These are phyloP conservation scores for Chalcis sispes DNA, from an alignment of 2,888 invertebrate genomes.

Conservation along the genomic window DNA sequence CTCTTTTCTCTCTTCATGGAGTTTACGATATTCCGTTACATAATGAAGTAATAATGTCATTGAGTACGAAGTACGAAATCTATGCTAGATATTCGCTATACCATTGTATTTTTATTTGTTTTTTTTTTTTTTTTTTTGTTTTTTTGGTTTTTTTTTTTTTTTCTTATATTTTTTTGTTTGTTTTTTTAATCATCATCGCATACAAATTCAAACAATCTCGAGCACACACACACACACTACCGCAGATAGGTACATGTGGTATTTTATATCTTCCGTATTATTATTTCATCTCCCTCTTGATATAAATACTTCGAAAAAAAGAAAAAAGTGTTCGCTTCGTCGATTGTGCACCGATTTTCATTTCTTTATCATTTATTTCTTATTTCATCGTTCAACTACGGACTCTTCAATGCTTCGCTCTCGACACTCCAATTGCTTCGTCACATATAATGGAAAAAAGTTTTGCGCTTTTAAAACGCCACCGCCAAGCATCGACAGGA, in stretches of 20 bases:
- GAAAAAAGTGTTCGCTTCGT: no score
- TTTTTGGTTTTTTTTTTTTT: not conserved
- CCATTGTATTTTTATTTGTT: conserved; percentile 56
- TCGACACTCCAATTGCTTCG: conserved; percentile 42
- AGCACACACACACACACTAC: conserved; percentile 62
- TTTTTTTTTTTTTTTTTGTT: conserved; percentile 50
- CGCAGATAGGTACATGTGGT: conserved; percentile 63
- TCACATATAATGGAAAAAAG: conserved; percentile 39
- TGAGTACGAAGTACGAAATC: conserved; percentile 71
- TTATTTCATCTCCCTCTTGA: conserved; percentile 51
- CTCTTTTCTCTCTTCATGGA: conserved; percentile 62
- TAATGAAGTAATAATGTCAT: conserved; percentile 66
- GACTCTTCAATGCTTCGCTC: conserved; percentile 14
- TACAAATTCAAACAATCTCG: conserved; percentile 65
- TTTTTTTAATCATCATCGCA: conserved; percentile 52
- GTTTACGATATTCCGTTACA: conserved; percentile 66
- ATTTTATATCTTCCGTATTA: conserved; percentile 54
- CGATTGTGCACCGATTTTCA: conserved; percentile 21
- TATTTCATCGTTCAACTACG: not conserved
- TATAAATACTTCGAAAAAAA: no score
- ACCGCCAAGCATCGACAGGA: conserved; percentile 50
- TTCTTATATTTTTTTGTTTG: not conserved
- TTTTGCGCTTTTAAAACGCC: conserved; percentile 43
- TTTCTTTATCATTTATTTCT: not conserved
- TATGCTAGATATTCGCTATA: conserved; percentile 65